Conservation (phyloP, 2,797 vertebrate genomes). For the Poecilia gillii region DNA sequence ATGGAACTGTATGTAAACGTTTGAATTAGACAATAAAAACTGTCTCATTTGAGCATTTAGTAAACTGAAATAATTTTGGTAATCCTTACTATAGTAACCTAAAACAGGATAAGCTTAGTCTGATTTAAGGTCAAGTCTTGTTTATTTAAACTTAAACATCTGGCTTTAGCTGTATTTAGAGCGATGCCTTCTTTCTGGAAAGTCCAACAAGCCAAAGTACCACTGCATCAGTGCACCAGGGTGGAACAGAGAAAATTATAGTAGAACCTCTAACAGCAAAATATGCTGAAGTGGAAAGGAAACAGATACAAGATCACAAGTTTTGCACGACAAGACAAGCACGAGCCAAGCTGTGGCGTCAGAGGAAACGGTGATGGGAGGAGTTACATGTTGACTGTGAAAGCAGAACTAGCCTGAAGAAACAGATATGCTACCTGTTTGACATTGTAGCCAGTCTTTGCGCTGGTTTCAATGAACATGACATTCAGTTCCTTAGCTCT, state of each 20-base stretch:
- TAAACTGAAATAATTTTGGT: too few relatives aligned
- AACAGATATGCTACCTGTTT: slow-evolving; percentile 88
- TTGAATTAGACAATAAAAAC: neutral
- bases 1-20: neutral
- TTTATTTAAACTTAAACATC: neutral
- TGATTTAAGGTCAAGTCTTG: neutral
- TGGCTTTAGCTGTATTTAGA: neutral
- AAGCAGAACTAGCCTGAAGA: slow-evolving; percentile 58
- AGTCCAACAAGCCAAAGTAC: slow-evolving; percentile 20
- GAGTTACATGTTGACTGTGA: slow-evolving; percentile 35
- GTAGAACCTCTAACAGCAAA: slow-evolving; percentile 41
- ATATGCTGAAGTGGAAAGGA: slow-evolving; percentile 18
- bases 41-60: neutral
- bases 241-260: slow-evolving; percentile 23
- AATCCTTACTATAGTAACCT: neutral
- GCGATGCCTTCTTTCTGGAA: slow-evolving; percentile 21
- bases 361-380: slow-evolving; percentile 40
- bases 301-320: slow-evolving; percentile 1
- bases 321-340: slow-evolving; percentile 23
- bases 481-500: slow-evolving; percentile 97
- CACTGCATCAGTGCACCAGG: slow-evolving; percentile 22
- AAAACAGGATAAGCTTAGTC: neutral
- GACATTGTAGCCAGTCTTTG: slow-evolving; percentile 97
- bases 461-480: slow-evolving; percentile 98
- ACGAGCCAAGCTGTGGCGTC: slow-evolving; percentile 40